These are phyloP conservation scores for Ptychochromis oligacanthus DNA, from an alignment of 2,113 vertebrate genomes.

Conservation along the genomic window DNA sequence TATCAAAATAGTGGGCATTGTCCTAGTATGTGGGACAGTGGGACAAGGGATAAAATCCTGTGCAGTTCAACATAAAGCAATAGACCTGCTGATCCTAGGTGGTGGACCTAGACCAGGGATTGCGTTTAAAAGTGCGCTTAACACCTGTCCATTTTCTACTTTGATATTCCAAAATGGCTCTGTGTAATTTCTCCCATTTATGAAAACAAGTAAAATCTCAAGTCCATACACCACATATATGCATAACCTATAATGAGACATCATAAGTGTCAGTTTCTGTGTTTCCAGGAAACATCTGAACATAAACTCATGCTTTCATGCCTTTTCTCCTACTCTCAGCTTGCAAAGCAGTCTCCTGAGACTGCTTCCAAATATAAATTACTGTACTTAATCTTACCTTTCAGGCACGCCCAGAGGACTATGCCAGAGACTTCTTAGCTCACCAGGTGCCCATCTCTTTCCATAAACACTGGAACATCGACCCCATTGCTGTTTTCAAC, in stretches of 20 bases:
- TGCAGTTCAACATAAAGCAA: background rate
- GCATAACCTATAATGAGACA: background rate
- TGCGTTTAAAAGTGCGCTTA: background rate
- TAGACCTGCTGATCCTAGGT: background rate
- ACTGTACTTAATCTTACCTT: constrained; percentile 54
- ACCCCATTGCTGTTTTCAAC: constrained; percentile 90
- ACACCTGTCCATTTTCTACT: background rate
- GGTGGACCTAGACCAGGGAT: background rate
- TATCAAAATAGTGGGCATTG: background rate
- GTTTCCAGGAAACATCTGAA: background rate
- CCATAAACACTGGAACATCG: constrained; percentile 98
- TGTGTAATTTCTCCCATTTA: background rate
- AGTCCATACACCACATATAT: background rate
- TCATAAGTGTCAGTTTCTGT: background rate
- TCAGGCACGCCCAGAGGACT: constrained; percentile 95
- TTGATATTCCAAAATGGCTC: background rate
- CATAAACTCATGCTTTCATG: background rate
- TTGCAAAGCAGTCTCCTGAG: constrained; percentile 2
- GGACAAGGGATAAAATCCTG: background rate
- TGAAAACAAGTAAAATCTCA: background rate
- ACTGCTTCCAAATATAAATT: constrained; percentile 47
- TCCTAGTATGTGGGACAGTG: background rate
- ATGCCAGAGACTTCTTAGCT: constrained; percentile 88
- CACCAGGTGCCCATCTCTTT: constrained; percentile 97
- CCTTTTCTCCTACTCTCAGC: background rate